Percentiles rank a stretch among this genome's conserved stretches.
Evolutionary conservation across 2,797 vertebrate genomes (phyloP).

Genomic region (Parotocinclus haroldoi): DNA sequence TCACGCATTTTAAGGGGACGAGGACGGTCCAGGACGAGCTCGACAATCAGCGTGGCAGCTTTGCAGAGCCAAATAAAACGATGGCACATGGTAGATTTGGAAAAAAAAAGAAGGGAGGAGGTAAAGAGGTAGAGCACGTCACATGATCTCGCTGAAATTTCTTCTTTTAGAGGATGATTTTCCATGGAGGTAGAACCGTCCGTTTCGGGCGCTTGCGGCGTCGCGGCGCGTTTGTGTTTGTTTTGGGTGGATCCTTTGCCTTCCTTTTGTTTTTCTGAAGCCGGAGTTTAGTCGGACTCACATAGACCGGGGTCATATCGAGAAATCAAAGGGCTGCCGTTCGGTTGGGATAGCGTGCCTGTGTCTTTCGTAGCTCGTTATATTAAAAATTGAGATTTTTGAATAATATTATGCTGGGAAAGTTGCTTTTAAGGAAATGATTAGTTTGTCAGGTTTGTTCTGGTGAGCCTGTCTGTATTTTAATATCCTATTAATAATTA

Average conservation of each 20-base stretch:
- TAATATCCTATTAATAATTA: too few relatives aligned
- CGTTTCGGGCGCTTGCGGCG: neutral
- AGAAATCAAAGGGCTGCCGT: slow-evolving; percentile 17
- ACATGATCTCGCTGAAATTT: slow-evolving; percentile 85
- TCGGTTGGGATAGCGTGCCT: neutral
- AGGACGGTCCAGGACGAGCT: slow-evolving; percentile 82
- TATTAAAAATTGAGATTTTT: neutral
- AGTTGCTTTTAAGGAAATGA: too few relatives aligned
- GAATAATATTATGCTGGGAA: too few relatives aligned
- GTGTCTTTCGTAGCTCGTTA: neutral
- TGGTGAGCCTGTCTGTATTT: too few relatives aligned
- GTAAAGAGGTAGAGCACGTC: slow-evolving; percentile 72
- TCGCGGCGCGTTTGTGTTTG: neutral
- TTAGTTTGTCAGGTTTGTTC: too few relatives aligned
- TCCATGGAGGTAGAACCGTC: slow-evolving; percentile 20
- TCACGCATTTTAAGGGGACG: slow-evolving; percentile 90
- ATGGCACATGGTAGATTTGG: slow-evolving; percentile 81
- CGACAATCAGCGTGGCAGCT: slow-evolving; percentile 70
- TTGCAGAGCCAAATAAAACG: slow-evolving; percentile 87
- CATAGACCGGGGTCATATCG: slow-evolving; percentile 44
- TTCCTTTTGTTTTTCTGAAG: slow-evolving; percentile 50
- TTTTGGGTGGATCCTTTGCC: slow-evolving; percentile 7
- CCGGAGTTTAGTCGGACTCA: slow-evolving; percentile 62
- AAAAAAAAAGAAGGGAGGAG: slow-evolving; percentile 56
- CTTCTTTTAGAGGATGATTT: slow-evolving; percentile 66